Percentiles rank a stretch among this genome's conserved stretches.
These are phyloP conservation scores for Mythimna ferrago DNA, from an alignment of 2,888 invertebrate species.

Conservation along the genomic window DNA sequence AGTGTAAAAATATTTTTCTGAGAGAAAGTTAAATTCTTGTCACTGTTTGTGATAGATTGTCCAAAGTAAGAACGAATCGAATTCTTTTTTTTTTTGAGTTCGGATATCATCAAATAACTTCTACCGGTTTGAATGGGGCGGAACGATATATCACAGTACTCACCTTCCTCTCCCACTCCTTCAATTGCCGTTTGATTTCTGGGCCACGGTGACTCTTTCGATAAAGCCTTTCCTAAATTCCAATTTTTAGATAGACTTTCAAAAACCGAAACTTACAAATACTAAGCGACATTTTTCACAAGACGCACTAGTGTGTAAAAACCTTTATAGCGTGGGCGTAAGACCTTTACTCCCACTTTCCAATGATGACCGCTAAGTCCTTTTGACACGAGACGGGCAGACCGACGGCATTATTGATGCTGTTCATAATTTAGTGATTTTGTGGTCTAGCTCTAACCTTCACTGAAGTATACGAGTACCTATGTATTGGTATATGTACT, in stretches of 20 bases:
- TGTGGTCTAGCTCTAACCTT: background rate
- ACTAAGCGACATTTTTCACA: background rate
- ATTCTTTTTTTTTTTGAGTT: background rate
- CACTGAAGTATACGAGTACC: background rate
- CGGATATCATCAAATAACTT: too few relatives aligned
- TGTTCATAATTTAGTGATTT: constrained; percentile 24
- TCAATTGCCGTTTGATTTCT: too few relatives aligned
- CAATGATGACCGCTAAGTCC: constrained; percentile 19
- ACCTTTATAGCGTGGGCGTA: background rate
- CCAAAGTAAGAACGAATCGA: background rate
- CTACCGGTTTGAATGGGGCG: too few relatives aligned
- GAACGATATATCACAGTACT: too few relatives aligned
- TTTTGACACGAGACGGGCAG: constrained; percentile 16
- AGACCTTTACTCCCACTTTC: constrained; percentile 17
- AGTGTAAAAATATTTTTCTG: too few relatives aligned
- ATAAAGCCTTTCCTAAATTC: too few relatives aligned
- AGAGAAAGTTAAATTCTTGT: too few relatives aligned
- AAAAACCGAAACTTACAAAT: too few relatives aligned
- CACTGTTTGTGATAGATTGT: background rate
- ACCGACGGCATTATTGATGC: constrained; percentile 28
- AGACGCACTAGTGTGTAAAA: background rate
- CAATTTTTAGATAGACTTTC: too few relatives aligned
- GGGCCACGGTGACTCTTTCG: too few relatives aligned
- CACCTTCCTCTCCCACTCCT: too few relatives aligned
- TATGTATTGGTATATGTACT: too few relatives aligned